Base-by-base conservation (phyloP, 2,888 invertebrate species). In the Xestobium rufovillosum region DNA sequence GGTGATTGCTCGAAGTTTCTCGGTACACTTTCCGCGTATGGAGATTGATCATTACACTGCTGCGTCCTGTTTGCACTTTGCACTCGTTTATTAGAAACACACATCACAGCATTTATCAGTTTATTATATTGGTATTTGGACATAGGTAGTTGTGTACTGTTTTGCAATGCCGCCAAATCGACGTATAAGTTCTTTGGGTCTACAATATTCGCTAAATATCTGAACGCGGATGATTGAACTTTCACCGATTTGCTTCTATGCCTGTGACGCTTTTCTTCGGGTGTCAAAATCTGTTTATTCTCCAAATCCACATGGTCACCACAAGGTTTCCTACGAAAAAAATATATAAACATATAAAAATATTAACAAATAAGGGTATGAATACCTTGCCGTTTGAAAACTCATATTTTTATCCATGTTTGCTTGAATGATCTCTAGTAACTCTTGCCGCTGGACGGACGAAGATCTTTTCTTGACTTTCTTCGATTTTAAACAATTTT, bases 361-460 rank as follows among this genome's bases (percentile, higher is more conserved):
- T 19, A 8, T 19, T 6, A 19, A 6, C 23, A 19, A 19, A 19
- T 19, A 19, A 8, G n/a, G 23, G 23, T 19, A 19, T 19, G n/a
- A 27, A 19, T 66, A 84, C 84, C 83, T 80, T 61, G 80, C 75
- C 63, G 81, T 74, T 73, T 84, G 83, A 77, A 84, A 83, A 78
- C 80, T 81, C 74, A 84, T 69, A 65, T 84, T 84, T 67, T 86
- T 87, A 65, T 88, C 88, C 87, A 90, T 88, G 67, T 88, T 89
- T 49, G 86, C 85, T 66, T 88, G 83, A 59, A 89, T 85, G 56
- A 89, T 83, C 69, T 88, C 85, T 48, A 87, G 76, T 50, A 89
- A 70, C 67, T 89, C 87, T 50, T 84, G 81, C 51, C 85, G 73
- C 61, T 86, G 85, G 48, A 83, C 81, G 48, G 83, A 81, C 48